Evolutionary conservation across 1,140 invertebrate species (phyloP), one percentile per base, ranked within the genome.

Genomic region (Danaus melanippus): DNA sequence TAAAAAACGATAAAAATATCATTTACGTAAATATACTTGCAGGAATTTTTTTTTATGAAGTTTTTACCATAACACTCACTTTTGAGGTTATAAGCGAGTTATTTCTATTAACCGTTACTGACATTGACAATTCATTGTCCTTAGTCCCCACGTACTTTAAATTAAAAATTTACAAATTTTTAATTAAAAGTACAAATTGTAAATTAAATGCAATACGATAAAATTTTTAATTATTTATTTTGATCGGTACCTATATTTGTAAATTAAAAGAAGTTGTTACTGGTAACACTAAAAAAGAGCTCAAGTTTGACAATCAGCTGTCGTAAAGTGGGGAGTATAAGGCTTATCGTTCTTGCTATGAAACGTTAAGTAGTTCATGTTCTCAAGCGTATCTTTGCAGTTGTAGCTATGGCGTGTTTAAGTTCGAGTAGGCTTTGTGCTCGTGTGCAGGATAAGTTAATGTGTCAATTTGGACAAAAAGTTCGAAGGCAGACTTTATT

Each of bases 371-470:
- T 82, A 86, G 83, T 84, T 79, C 73, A 83, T 83, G 80, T 83
- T 73, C 65, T 80, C 77, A 74, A 86, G 77, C 84, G 78, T 82
- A 75, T 89, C 89, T 90, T 88, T 90, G 89, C 89, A 90, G 91
- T 92, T 89, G 89, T 89, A 88, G 89, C 90, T 89, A 92, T 92
- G 91, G 91, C 91, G 90, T 92, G 91, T 90, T 89, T 92, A 91
- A 91, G 90, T 88, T 91, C 91, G 84, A 90, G 90, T 90, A 90
- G 91, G 89, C 89, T 92, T 87, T 92, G 91, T 92, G 91, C 90
- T 89, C 91, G 91, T 87, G 90, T 91, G 86, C 89, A 90, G 77
- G 91, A 92, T 88, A 92, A 92, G 90, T 86, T 87, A 76, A 87
- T 92, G 91, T 92, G 91, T 90, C 90, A 92, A 89, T 91, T 91